phyloP scores from a whole-genome alignment of 35 echinoderm and acorn worm species.

The Lytechinus variegatus region DNA sequence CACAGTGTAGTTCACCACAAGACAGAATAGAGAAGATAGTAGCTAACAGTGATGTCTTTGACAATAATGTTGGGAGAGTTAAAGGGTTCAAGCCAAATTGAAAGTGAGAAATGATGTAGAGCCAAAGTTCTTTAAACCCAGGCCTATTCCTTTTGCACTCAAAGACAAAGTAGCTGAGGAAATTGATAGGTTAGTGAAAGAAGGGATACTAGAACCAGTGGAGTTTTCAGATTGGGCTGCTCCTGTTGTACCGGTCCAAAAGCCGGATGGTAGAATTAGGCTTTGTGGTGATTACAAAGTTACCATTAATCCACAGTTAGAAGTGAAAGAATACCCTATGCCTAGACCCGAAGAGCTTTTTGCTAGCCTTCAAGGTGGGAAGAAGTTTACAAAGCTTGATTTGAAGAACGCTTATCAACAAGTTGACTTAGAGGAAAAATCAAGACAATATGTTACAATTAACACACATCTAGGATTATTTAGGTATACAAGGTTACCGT shows the following conservation, averaged over 20 bases:
- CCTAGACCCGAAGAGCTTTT: neutral
- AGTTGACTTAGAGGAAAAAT: neutral
- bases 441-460: too few relatives aligned
- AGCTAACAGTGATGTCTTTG: neutral
- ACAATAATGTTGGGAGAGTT: neutral
- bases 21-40: neutral
- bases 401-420: neutral
- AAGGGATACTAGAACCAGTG: neutral
- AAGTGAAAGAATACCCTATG: neutral
- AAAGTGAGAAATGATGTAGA: neutral
- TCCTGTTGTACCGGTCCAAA: neutral
- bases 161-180: neutral
- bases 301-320: neutral
- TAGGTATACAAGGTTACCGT: slow-evolving; percentile 50
- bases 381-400: neutral
- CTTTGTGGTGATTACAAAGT: neutral
- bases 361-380: neutral
- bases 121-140: neutral
- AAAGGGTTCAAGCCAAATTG: neutral
- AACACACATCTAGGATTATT: too few relatives aligned
- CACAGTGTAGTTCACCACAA: neutral
- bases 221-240: neutral
- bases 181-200: neutral
- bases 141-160: too few relatives aligned
- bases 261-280: neutral